These are phyloP conservation scores for Galerucella calmariensis DNA, from an alignment of 2,888 invertebrate genomes.

Conservation along the genomic window DNA sequence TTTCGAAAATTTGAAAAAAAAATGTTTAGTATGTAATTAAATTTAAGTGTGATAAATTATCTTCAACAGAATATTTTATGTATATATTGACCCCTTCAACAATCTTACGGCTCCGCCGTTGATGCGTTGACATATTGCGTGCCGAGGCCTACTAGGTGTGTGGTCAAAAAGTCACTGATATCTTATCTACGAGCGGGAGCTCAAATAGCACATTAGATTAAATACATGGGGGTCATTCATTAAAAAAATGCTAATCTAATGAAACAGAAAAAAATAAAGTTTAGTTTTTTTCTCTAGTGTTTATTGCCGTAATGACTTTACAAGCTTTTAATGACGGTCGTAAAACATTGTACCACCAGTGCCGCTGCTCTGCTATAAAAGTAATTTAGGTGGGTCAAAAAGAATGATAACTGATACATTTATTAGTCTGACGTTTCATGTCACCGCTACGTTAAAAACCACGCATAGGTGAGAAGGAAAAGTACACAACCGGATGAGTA, in stretches of 20 bases:
- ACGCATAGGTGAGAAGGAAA: conserved; percentile 1
- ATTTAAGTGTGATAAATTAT: too few species aligned
- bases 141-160: conserved; percentile 14
- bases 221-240: conserved; percentile 26
- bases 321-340: conserved; percentile 31
- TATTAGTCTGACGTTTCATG: conserved; percentile 19
- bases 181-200: conserved; percentile 14
- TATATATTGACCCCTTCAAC: background rate
- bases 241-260: conserved; percentile 36
- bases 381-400: conserved; percentile 16
- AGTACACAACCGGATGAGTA: background rate
- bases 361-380: conserved; percentile 2
- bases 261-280: conserved; percentile 33
- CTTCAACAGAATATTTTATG: too few species aligned
- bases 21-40: too few species aligned
- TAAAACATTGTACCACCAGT: conserved; percentile 19
- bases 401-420: conserved; percentile 21
- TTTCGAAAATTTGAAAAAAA: too few species aligned
- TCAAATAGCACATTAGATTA: conserved; percentile 21
- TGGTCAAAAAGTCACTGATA: conserved; percentile 23
- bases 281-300: conserved; percentile 30
- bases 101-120: background rate
- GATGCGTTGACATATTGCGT: conserved; percentile 1
- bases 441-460: conserved; percentile 8
- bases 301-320: conserved; percentile 30